Conservation (phyloP, 1,140 invertebrate genomes). For the Prorops nasuta region DNA sequence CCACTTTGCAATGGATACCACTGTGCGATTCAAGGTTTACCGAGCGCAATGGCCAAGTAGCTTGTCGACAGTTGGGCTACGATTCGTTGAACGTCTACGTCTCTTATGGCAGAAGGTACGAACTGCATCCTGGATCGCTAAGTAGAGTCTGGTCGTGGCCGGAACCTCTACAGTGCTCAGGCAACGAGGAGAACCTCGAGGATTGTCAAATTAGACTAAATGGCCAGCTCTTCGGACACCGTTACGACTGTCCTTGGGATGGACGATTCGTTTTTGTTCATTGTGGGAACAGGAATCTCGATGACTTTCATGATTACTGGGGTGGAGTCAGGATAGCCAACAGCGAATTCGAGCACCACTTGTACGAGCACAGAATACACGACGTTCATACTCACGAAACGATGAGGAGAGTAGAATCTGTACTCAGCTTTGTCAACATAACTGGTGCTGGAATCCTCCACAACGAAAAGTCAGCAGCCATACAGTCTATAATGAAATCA, state of each 20-base stretch:
- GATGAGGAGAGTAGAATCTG: slow-evolving; percentile 67
- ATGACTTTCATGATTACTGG: slow-evolving; percentile 80
- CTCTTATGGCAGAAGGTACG: slow-evolving; percentile 74
- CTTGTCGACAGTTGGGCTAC: slow-evolving; percentile 90
- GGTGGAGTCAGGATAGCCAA: slow-evolving; percentile 92
- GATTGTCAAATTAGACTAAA: slow-evolving; percentile 88
- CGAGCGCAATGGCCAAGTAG: slow-evolving; percentile 90
- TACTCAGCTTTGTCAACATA: slow-evolving; percentile 82
- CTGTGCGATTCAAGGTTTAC: slow-evolving; percentile 95
- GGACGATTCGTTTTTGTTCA: slow-evolving; percentile 91
- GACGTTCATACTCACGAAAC: slow-evolving; percentile 76
- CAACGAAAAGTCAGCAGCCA: slow-evolving; percentile 88
- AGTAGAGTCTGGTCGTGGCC: slow-evolving; percentile 92
- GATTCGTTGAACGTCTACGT: slow-evolving; percentile 87
- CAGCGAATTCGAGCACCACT: slow-evolving; percentile 82
- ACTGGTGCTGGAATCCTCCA: slow-evolving; percentile 95
- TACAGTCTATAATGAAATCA: slow-evolving; percentile 85
- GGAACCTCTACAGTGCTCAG: slow-evolving; percentile 82
- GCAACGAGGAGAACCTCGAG: slow-evolving; percentile 79
- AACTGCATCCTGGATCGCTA: slow-evolving; percentile 81
- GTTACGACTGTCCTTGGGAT: slow-evolving; percentile 83
- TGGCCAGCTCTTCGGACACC: slow-evolving; percentile 81
- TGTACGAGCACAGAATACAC: slow-evolving; percentile 79
- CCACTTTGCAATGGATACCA: slow-evolving; percentile 94
- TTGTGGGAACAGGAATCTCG: slow-evolving; percentile 79